Base-by-base conservation (phyloP, 2,888 invertebrate genomes). In the Nomada fucata region DNA sequence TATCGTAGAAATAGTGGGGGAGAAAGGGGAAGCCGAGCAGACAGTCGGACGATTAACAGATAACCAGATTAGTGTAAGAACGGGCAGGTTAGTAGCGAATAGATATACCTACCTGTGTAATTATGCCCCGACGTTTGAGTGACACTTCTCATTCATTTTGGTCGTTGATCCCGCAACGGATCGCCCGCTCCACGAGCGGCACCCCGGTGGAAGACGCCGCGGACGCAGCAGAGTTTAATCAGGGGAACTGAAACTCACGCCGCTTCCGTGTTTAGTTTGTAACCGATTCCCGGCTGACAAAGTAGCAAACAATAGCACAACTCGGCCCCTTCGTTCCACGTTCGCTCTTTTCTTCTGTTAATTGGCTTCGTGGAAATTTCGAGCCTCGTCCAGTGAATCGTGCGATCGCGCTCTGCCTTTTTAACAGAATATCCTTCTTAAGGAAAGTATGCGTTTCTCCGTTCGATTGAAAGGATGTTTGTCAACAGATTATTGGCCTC, bases 131-230 rank as follows among this genome's bases (percentile, higher is more conserved):
- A 91, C 90, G 86, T 91, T 91, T 92, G 91, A 92, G 88, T 90
- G 92, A 91, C 91, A 90, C 88, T 90, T 92, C 91, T 91, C 90
- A 91, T 92, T 92, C 91, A 91, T 88, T 87, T 87, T 79, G 83
- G 72, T 83, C 77, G 77, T 78, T 85, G 75, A 86, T 84, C 82
- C 67, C 64, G 53, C 67, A 74, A 80, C 26, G 64, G 63, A 67
- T 36, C 36, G 57, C 52, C 74, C 63, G 52, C 70, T 74, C 68
- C 60, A 59, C 76, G 70, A 52, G 68, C 53, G 57, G 15, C 52
- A 52, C 63, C 36, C 82, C 11, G 65, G n/a, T 20, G 47, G 72
- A 79, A 65, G n/a, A 52, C 59, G 29, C 26, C 13, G 44, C 18
- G 52, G 23, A 47, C 53, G 47, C 18, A 71, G 57, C 53, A 10